Base-by-base conservation (phyloP, 2,113 vertebrate genomes). In the Lepisosteus oculatus region DNA sequence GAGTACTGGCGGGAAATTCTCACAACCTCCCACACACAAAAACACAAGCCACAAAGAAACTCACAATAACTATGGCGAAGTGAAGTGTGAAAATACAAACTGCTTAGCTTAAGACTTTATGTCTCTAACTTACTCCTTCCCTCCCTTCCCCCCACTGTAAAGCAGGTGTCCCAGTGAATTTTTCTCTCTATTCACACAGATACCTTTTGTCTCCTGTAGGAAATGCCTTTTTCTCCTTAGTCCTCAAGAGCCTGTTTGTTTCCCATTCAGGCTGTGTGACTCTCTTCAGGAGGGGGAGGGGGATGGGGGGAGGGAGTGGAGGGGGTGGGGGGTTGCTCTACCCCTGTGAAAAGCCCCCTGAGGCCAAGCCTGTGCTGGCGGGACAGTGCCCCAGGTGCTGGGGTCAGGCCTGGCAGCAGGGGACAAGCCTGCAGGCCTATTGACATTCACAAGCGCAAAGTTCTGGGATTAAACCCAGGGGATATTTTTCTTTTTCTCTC, bases 391-490 rank as follows among this genome's bases (percentile, higher is more conserved):
- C 78, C 82, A 79, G 76, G 75, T 74, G 81, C 67, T 0, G 3
- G 71, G 61, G 65, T 70, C 0, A 15, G 67, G 71, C 70, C 11
- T 68, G 3, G 1, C 82, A 77, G 43, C 1, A 2, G 77, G 73
- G 70, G 74, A 65, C 74, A 77, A 78, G 72, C 69, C 75, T 73
- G 77, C 81, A 70, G 68, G 41, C 70, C 78, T 74, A 73, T 77
- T 76, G 71, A 70, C 43, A 67, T 77, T 76, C 73, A 70, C 41
- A 64, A 65, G 55, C 65, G 65, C 71, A 77, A 64, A 65, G 57
- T 72, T 76, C 3, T 15, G 56, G 76, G 59, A 72, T 79, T 78
- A 77, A 76, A 54, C 65, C 63, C 56, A 71, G 73, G 72, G 64
- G 65, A 15, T 41, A 66, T 72, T 70, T 64, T 55, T 29, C 59